Conservation (phyloP, 2,113 vertebrate species). For the Coreoperca whiteheadi region DNA sequence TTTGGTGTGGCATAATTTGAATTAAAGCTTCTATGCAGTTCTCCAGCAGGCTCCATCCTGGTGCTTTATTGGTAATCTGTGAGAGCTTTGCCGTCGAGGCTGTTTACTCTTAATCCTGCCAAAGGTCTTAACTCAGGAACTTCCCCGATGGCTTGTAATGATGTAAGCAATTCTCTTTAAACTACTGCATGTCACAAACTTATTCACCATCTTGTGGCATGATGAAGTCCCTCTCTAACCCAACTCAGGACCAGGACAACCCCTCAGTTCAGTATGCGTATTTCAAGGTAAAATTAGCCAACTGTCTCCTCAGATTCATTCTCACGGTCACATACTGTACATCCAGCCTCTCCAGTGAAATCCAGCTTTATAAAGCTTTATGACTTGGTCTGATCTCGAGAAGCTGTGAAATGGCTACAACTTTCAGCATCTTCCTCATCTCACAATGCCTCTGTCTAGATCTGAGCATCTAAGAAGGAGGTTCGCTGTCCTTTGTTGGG, state of each 20-base stretch:
- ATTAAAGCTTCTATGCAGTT: constrained; percentile 49
- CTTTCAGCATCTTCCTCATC: constrained; percentile 70
- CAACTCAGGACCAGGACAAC: constrained; percentile 68
- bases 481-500: constrained; percentile 36
- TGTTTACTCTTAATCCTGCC: constrained; percentile 78
- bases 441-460: constrained; percentile 64
- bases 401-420: constrained; percentile 60
- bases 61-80: constrained; percentile 34
- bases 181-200: constrained; percentile 47
- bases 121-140: constrained; percentile 81
- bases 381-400: constrained; percentile 42
- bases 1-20: constrained; percentile 51
- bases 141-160: constrained; percentile 53
- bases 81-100: constrained; percentile 51
- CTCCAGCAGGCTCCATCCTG: constrained; percentile 46
- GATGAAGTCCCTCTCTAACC: constrained; percentile 36
- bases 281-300: constrained; percentile 5
- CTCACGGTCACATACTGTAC: constrained; percentile 57
- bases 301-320: constrained; percentile 30
- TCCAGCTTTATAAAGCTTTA: constrained; percentile 57
- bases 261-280: background rate
- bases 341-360: constrained; percentile 33
- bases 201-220: constrained; percentile 29
- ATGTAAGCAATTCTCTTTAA: constrained; percentile 34
- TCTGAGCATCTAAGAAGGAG: constrained; percentile 38